Base-by-base conservation (phyloP, 2,797 vertebrate genomes). In the Chrosomus eos region DNA sequence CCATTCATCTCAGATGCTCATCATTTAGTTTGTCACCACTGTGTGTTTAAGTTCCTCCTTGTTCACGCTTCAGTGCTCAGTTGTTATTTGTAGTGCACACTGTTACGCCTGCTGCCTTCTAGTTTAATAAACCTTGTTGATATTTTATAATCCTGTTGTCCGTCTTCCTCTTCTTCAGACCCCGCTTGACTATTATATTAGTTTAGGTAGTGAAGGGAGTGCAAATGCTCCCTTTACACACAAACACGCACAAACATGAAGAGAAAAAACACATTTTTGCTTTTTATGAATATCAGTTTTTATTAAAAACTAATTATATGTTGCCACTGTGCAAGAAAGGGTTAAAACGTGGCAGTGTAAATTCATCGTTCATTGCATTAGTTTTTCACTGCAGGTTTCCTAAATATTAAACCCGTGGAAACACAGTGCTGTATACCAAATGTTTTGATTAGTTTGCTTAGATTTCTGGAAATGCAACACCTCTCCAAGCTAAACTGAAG, bases 401-500 rank as follows among this genome's bases (percentile, higher is more conserved):
- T 75, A 53, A 53, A 58, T 13, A 71, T 43, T 26, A 58, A 58
- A 58, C 51, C 6, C 21, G 23, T 36, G 31, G 36, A 36, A 58
- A 33, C 4, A 3, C 19, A 31, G 28, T 16, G 11, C 10, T 53
- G 31, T 23, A 10, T 7, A 75, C 1, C 13, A 58, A 64, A 81
- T 7, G 36, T 73, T 68, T 40, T 48, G 14, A 68, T 82, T 75
- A 55, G 10, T 58, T 85, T 85, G 80, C 66, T 53, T 38, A 8
- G 64, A 28, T 74, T 67, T 36, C 67, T 36, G 43, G 80, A 38
- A 60, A 48, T 60, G 48, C 38, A 73, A 58, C 16, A 28, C 5
- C 82, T 78, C 74, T 66, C 36, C 31, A 38, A 43, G 5, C n/a
- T 82, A 90, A 90, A 91, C 13, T 33, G 80, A 2, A 67, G 0